Percentiles rank a stretch among this genome's conserved stretches.
These are phyloP conservation scores for Athripsodes cinereus DNA, from an alignment of 2,888 invertebrate genomes.

Conservation along the genomic window DNA sequence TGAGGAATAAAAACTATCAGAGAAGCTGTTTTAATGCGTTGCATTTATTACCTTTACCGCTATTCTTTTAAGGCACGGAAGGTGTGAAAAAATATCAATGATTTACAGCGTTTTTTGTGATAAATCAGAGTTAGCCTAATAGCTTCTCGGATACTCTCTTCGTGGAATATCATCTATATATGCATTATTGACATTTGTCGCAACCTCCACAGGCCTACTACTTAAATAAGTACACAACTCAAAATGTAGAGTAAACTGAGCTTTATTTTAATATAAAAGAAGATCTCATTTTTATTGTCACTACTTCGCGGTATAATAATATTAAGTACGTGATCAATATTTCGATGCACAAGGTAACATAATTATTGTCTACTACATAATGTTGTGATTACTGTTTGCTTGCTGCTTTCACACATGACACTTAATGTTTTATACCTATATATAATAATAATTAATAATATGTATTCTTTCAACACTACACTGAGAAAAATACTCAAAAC, in stretches of 20 bases:
- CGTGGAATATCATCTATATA: too few relatives aligned
- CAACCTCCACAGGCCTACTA: too few relatives aligned
- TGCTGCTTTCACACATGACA: neutral
- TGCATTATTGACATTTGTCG: too few relatives aligned
- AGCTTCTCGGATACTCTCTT: too few relatives aligned
- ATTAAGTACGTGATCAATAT: too few relatives aligned
- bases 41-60: neutral
- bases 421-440: neutral
- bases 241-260: neutral
- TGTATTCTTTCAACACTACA: too few relatives aligned
- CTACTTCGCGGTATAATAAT: neutral
- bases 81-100: neutral
- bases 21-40: neutral
- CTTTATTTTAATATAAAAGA: neutral
- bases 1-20: neutral
- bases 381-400: too few relatives aligned
- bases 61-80: neutral
- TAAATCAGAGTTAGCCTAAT: neutral
- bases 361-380: neutral
- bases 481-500: neutral
- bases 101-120: neutral
- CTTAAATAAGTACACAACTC: too few relatives aligned
- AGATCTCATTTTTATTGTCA: neutral
- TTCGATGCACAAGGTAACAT: neutral
- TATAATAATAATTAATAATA: too few relatives aligned